These are phyloP conservation scores for Rhipidura dahli DNA, from an alignment of 2,113 vertebrate genomes.

Conservation along the genomic window DNA sequence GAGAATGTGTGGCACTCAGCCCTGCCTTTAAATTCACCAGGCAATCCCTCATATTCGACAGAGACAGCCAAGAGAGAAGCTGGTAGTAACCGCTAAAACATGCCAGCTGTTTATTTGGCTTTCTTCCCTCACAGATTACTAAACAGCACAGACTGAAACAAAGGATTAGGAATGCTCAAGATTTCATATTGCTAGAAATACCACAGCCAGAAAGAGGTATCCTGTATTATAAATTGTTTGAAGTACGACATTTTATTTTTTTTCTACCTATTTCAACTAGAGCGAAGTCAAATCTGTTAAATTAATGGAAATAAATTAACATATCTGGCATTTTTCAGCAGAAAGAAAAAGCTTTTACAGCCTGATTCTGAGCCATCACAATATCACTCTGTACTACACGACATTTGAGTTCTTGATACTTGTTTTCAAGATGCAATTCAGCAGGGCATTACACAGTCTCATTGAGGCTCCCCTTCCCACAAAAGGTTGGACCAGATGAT, in stretches of 20 bases:
- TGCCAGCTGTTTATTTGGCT: slow-evolving; percentile 64
- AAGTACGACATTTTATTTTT: not conserved
- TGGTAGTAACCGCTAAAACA: slow-evolving; percentile 25
- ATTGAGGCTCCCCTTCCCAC: not conserved
- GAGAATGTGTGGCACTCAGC: slow-evolving; percentile 7
- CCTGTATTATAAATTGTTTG: not conserved
- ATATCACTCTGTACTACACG: fast-evolving
- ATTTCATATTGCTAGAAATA: slow-evolving; percentile 24
- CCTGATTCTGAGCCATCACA: not conserved
- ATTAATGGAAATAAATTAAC: not conserved
- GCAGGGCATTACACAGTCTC: not conserved
- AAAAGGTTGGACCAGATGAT: not conserved
- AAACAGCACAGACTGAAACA: slow-evolving; percentile 51
- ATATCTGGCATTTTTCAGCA: not conserved
- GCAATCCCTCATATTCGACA: slow-evolving; percentile 17
- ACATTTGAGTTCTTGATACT: not conserved
- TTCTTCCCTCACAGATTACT: slow-evolving; percentile 52
- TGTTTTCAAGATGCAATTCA: not conserved
- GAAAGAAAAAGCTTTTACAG: not conserved
- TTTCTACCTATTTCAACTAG: not conserved
- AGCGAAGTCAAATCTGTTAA: not conserved
- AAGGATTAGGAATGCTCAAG: slow-evolving; percentile 33
- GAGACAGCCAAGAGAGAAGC: slow-evolving; percentile 51
- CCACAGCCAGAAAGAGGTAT: not conserved
- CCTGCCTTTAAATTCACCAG: slow-evolving; percentile 39